Evolutionary conservation across 1,140 invertebrate species (phyloP), one percentile per base, ranked within the genome.

Genomic region (Dinothrombium tinctorium): DNA sequence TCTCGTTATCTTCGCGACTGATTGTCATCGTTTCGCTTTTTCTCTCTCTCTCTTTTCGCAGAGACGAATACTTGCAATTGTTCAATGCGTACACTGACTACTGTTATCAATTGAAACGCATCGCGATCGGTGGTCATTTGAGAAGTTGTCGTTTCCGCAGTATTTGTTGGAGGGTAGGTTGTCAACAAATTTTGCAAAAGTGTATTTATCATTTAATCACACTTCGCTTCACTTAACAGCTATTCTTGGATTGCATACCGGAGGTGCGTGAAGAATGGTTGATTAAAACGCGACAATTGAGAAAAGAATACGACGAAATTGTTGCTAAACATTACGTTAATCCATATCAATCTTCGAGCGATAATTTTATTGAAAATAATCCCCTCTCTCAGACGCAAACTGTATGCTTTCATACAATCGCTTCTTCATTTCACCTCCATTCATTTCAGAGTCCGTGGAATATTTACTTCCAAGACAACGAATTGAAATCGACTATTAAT

Each of bases 401-500:
- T 54, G 66, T 66, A 51, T 52, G 49, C 41, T 32, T 9, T 23
- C 12, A 8, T 14, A 21, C n/a, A 35, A 21, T 32, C 29, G 26
- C n/a, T 23, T 22, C 33, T 9, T 28, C 23, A 33, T 43, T 31
- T 12, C 2, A n/a, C 26, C 32, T 33, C 15, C 25, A 43, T 37
- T 33, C 8, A 15, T 35, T 17, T 26, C 23, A 78, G 67, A 78
- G 73, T 54, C 66, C 68, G 0, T 80, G 76, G 77, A 73, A 77
- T 53, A 70, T 75, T 50, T 76, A 75, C 56, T 80, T 80, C 56
- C 69, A 71, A 54, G 76, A 80, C 56, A 69, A 71, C 50, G 75
- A 78, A 48, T 57, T 80, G 7, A 66, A 71, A 49, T 60, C 68
- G 8, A 62, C 74, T 2, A 80, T 81, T 31, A 61, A 68, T 24